Evolutionary conservation across 2,888 invertebrate genomes (phyloP).

Genomic region (Habroteleia sp.): DNA sequence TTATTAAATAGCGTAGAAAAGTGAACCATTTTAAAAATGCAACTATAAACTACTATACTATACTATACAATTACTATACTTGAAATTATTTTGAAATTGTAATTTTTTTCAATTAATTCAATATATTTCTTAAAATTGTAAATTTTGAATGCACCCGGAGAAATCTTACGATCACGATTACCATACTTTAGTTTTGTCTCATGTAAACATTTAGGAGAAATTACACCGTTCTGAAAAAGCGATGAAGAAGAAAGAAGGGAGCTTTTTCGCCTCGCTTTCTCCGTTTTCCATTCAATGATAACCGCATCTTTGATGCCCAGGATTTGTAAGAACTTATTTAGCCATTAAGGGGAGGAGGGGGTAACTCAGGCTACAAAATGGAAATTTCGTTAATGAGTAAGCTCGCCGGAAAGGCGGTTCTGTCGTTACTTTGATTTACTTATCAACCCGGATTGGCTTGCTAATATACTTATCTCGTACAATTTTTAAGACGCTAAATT

Average conservation of each 20-base stretch:
- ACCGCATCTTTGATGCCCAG: constrained; percentile 44
- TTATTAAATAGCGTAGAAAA: too few species aligned
- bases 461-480: constrained; percentile 52
- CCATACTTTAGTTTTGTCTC: constrained; percentile 14
- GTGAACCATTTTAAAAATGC: too few species aligned
- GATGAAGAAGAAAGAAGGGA: too few species aligned
- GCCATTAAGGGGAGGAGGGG: constrained; percentile 41
- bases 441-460: constrained; percentile 55
- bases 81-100: too few species aligned
- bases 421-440: constrained; percentile 62
- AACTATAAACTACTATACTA: too few species aligned
- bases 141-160: neutral
- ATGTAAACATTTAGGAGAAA: constrained; percentile 43
- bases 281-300: too few species aligned
- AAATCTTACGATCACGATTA: constrained; percentile 13
- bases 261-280: too few species aligned
- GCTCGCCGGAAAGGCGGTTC: constrained; percentile 40
- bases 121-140: too few species aligned
- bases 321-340: constrained; percentile 64
- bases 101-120: too few species aligned
- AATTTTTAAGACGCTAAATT: constrained; percentile 15
- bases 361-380: constrained; percentile 35
- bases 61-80: too few species aligned
- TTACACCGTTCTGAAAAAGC: too few species aligned
- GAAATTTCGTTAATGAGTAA: constrained; percentile 61